phyloP scores from a whole-genome alignment of 2,888 invertebrate species.

The Dicycla oo region DNA sequence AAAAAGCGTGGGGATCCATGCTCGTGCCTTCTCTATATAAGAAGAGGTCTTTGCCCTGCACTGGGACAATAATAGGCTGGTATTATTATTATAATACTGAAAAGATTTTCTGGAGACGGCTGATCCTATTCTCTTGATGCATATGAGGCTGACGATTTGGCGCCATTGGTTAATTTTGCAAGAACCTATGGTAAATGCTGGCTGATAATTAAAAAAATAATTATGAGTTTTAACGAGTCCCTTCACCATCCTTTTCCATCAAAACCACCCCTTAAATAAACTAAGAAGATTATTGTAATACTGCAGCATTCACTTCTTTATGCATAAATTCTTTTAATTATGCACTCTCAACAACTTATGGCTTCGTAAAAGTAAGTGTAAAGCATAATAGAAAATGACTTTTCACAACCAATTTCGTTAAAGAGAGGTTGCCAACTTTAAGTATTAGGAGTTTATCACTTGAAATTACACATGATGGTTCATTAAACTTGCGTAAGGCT shows the following conservation, averaged over 20 bases:
- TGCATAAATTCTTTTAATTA: constrained; percentile 35
- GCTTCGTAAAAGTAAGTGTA: constrained; percentile 22
- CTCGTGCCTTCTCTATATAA: too few species aligned
- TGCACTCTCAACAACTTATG: constrained; percentile 15
- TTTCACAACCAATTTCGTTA: constrained; percentile 45
- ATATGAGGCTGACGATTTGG: not conserved
- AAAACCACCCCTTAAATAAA: constrained; percentile 23
- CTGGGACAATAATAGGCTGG: too few species aligned
- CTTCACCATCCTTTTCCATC: not conserved
- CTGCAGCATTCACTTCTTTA: constrained; percentile 10
- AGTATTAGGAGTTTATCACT: constrained; percentile 42
- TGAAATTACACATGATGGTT: constrained; percentile 37
- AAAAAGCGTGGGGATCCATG: too few species aligned
- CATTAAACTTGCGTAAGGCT: constrained; percentile 44
- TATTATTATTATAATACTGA: too few species aligned
- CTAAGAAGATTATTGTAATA: constrained; percentile 42
- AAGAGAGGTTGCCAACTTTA: constrained; percentile 28
- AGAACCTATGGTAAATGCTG: not conserved
- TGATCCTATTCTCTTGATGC: too few species aligned
- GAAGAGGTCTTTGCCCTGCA: too few species aligned
- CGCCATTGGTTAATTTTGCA: not conserved
- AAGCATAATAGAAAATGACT: constrained; percentile 43
- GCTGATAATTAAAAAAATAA: not conserved
- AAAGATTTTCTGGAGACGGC: too few species aligned
- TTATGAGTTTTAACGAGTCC: constrained; percentile 8